Conservation (phyloP, 1,140 invertebrate genomes). For the Chrysopa pallens region DNA sequence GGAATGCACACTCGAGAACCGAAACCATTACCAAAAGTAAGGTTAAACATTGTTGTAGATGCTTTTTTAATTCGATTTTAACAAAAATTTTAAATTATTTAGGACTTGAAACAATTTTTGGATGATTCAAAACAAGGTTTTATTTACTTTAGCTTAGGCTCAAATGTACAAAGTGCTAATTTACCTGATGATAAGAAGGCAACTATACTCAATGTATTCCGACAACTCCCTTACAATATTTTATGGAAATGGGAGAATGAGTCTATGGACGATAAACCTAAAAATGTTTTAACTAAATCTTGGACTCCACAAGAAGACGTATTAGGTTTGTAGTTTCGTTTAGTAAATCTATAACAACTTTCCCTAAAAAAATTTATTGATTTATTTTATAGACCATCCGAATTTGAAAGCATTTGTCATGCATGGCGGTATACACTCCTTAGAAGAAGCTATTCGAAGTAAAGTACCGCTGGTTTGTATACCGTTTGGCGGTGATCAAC, state of each 20-base stretch:
- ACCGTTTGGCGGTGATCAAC: too few species aligned
- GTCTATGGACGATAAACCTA: background rate
- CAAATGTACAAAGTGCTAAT: slow-evolving; percentile 6
- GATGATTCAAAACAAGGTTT: slow-evolving; percentile 13
- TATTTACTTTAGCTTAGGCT: slow-evolving; percentile 17
- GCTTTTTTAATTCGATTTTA: too few species aligned
- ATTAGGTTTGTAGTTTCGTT: too few species aligned
- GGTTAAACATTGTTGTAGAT: background rate
- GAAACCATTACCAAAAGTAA: slow-evolving; percentile 15
- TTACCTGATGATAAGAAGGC: slow-evolving; percentile 2
- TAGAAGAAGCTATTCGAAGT: slow-evolving; percentile 31
- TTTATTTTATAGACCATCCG: slow-evolving; percentile 23
- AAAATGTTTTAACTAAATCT: slow-evolving; percentile 2
- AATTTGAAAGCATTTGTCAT: slow-evolving; percentile 33
- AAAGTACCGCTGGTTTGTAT: slow-evolving; percentile 31
- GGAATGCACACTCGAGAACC: slow-evolving; percentile 14
- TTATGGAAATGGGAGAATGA: slow-evolving; percentile 19
- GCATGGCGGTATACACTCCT: slow-evolving; percentile 36
- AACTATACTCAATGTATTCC: slow-evolving; percentile 7
- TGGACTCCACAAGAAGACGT: slow-evolving; percentile 4
- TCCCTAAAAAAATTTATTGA: too few species aligned
- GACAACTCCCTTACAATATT: slow-evolving; percentile 11
- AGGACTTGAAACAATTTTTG: slow-evolving; percentile 11
- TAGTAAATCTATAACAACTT: too few species aligned
- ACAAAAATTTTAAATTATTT: background rate